Evolutionary conservation across 2,797 vertebrate species (phyloP).

Genomic region (Etheostoma perlongum): DNA sequence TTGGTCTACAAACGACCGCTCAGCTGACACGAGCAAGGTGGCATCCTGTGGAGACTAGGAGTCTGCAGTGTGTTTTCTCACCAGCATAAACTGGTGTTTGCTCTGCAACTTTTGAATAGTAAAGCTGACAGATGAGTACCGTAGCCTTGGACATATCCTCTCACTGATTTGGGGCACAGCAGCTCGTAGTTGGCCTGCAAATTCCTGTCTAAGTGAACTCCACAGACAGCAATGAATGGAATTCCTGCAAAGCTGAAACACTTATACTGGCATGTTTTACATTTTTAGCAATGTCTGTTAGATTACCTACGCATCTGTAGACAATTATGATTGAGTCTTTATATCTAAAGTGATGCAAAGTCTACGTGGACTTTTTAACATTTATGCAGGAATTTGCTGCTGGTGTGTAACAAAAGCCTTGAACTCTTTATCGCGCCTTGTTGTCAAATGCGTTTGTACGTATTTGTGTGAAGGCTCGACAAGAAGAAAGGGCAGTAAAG

Average conservation of each 20-base stretch:
- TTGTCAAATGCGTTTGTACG: not conserved
- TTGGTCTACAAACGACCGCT: constrained; percentile 18
- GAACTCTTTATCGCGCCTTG: not conserved
- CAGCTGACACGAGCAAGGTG: not conserved
- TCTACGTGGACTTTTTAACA: not conserved
- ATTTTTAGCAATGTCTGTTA: constrained; percentile 21
- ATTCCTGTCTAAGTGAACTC: constrained; percentile 78
- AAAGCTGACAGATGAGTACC: constrained; percentile 51
- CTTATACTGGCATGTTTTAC: constrained; percentile 50
- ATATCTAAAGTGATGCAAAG: not conserved
- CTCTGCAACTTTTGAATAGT: constrained; percentile 40
- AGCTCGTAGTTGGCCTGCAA: constrained; percentile 62
- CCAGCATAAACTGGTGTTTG: constrained; percentile 36
- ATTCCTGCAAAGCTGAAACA: constrained; percentile 71
- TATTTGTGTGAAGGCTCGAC: constrained; percentile 15
- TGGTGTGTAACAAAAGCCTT: not conserved
- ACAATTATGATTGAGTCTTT: not conserved
- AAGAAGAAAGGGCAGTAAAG: constrained; percentile 13
- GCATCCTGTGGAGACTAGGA: constrained; percentile 17
- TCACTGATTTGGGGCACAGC: constrained; percentile 57
- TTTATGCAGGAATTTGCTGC: constrained; percentile 2
- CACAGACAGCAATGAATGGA: constrained; percentile 73
- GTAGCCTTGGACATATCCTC: constrained; percentile 35
- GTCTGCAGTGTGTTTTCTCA: constrained; percentile 5
- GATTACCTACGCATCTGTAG: constrained; percentile 18